Evolutionary conservation across 2,888 invertebrate species (phyloP).

Genomic region (Rhagonycha lutea): DNA sequence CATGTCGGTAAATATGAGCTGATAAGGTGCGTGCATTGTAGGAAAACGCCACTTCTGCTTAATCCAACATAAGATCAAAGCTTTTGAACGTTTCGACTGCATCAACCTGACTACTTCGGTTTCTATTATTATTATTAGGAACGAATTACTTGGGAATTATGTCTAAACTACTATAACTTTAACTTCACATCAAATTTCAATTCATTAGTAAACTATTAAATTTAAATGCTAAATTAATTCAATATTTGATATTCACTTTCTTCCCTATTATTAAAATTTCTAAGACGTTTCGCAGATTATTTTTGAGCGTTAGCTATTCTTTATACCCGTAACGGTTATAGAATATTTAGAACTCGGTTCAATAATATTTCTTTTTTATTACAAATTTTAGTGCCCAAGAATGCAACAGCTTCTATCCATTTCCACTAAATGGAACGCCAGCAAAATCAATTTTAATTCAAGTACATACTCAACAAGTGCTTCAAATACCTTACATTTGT

Average conservation of each 20-base stretch:
- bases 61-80: conserved; percentile 23
- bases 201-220: not conserved
- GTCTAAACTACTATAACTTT: not conserved
- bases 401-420: not conserved
- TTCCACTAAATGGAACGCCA: not conserved
- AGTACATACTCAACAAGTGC: not conserved
- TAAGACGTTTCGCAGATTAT: not conserved
- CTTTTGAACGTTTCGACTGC: conserved; percentile 10
- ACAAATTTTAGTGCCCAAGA: not conserved
- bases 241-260: not conserved
- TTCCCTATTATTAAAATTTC: not conserved
- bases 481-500: not conserved
- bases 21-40: conserved; percentile 19
- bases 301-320: not conserved
- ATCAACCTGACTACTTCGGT: conserved; percentile 6
- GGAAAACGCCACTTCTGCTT: conserved; percentile 16
- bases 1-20: conserved; percentile 18
- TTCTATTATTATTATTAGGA: not conserved
- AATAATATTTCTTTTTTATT: not conserved
- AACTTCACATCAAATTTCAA: not conserved
- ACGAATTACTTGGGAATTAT: not conserved
- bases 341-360: not conserved
- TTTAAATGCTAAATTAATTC: not conserved
- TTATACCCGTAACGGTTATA: not conserved
- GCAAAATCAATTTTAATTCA: not conserved